Evolutionary conservation across 2,797 vertebrate genomes (phyloP).

Genomic region (Dendrocincla tyrannina): DNA sequence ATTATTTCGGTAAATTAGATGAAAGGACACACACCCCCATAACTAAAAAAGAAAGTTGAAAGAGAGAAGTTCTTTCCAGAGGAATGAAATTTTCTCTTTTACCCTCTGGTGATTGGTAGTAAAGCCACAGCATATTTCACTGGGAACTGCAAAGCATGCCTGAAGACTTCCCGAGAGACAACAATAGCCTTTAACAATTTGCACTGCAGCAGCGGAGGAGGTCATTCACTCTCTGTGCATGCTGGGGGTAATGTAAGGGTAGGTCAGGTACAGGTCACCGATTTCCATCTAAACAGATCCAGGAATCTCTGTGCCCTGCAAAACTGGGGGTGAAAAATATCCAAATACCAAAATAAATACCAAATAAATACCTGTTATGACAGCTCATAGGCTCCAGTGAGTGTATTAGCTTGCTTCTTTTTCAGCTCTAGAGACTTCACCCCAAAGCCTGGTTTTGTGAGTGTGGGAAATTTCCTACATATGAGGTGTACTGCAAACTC

Average conservation of each 20-base stretch:
- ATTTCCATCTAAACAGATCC: slow-evolving; percentile 1
- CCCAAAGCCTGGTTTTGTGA: neutral
- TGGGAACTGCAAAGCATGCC: neutral
- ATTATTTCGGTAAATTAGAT: neutral
- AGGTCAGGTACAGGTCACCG: slow-evolving; percentile 38
- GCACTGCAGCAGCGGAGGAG: neutral
- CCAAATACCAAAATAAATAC: neutral
- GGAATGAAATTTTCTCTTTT: slow-evolving; percentile 8
- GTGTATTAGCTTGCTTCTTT: neutral
- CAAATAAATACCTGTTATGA: neutral
- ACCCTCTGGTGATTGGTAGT: neutral
- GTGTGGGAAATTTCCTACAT: neutral
- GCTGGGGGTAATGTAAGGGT: neutral
- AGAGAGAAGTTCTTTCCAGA: neutral
- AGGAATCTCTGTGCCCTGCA: neutral
- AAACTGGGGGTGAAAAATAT: neutral
- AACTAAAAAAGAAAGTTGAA: neutral
- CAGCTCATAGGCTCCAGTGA: neutral
- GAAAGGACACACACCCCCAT: neutral
- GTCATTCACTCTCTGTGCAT: neutral
- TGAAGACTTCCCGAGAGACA: neutral
- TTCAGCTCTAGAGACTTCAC: neutral
- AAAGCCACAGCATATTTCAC: neutral
- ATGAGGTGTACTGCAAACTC: neutral
- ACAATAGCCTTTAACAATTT: slow-evolving; percentile 32